Conservation (phyloP, 1,140 invertebrate genomes). For the Drosophila chauvacae region DNA sequence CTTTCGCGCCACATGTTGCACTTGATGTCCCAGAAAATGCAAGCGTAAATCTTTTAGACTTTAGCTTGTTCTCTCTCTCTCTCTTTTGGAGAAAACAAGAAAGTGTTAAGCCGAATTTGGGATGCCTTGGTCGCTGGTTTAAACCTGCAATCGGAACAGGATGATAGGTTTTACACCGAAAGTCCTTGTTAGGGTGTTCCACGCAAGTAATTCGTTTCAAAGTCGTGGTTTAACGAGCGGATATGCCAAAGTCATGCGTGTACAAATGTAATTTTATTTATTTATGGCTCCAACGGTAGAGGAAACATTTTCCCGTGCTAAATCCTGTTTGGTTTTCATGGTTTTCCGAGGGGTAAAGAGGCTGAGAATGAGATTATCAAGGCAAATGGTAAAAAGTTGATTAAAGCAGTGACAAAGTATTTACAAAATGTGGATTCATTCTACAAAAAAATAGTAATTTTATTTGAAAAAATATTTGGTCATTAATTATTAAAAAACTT, state of each 20-base stretch:
- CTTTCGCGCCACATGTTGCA: constrained; percentile 67
- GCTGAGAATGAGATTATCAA: neutral
- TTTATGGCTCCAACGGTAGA: constrained; percentile 58
- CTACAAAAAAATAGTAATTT: neutral
- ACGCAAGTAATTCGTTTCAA: constrained; percentile 72
- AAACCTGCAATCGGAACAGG: constrained; percentile 1
- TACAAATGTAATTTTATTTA: constrained; percentile 74
- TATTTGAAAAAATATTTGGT: neutral
- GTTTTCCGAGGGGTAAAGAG: constrained; percentile 5
- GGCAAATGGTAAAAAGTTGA: neutral
- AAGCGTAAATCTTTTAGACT: constrained; percentile 70
- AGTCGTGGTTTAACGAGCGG: constrained; percentile 48
- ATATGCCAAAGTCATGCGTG: constrained; percentile 46
- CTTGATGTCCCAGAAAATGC: constrained; percentile 59
- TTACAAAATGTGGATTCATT: neutral
- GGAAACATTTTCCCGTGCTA: constrained; percentile 50
- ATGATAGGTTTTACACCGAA: neutral
- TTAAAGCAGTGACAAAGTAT: neutral
- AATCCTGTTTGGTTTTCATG: constrained; percentile 48
- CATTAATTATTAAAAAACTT: neutral
- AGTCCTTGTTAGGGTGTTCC: constrained; percentile 10
- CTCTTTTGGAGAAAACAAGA: neutral
- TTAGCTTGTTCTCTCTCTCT: constrained; percentile 20
- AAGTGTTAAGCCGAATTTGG: constrained; percentile 31
- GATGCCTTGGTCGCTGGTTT: constrained; percentile 15